Base-by-base conservation (phyloP, 2,113 vertebrate species). In the Tor tambroides region DNA sequence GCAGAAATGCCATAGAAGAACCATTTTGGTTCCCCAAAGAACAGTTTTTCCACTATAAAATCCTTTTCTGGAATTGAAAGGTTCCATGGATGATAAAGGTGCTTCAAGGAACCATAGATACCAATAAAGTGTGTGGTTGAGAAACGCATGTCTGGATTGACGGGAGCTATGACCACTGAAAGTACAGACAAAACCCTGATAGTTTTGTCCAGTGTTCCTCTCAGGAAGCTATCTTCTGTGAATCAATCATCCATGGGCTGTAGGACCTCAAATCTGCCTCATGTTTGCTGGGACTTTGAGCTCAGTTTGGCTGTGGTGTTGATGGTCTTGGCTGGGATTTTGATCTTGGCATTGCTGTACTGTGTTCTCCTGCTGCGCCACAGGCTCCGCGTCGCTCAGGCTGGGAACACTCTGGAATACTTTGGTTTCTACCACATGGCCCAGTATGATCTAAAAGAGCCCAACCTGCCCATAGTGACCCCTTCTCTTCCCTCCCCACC, bases 331-430 rank as follows among this genome's bases (percentile, higher is more conserved):
- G 94, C 93, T 54, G 94, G 91, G 81, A 89, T 91, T 4, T 41
- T 94, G 7, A 93, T 95, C 71, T 89, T 96, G 78, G 87, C 91
- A 21, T 92, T 96, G 76, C 82, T 95, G 4, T 95, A 94, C 86
- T 89, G 88, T 75, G 90, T 94, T 2, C 69, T 96, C 23, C 90
- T 92, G 90, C 89, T 95, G 9, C 91, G 92, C 71, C 93, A 94
- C 91, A 94, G 91, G 79, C 87, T 95, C 80, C 89, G 51, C 32
- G 41, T 93, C 77, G 92, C 92, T 8, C 84, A 87, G 67, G 92
- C 92, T 3, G 85, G 91, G 23, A 87, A 94, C 5, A 85, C 93
- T 38, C 78, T 94, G 86, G 91, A 94, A 85, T 96, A 95, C 87
- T 87, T 90, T 69, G 87, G 93, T 86, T 95, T 95, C 89, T 94